Conservation (phyloP, 2,113 vertebrate genomes). For the Piliocolobus tephrosceles region DNA sequence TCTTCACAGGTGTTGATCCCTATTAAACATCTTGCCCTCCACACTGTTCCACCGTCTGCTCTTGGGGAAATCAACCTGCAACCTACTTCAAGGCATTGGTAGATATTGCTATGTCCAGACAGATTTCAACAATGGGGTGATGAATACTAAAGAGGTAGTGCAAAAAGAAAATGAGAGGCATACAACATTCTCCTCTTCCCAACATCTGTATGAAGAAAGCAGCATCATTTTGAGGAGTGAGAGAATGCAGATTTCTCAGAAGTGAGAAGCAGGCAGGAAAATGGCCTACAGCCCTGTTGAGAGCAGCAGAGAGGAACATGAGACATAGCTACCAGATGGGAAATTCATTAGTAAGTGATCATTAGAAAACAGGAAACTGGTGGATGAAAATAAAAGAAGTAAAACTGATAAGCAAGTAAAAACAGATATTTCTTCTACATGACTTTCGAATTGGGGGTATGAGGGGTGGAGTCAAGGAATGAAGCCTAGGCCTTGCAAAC, state of each 20-base stretch:
- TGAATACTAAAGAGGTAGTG: background rate
- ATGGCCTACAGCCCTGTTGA: background rate
- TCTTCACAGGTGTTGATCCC: background rate
- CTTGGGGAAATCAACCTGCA: background rate
- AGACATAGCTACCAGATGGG: background rate
- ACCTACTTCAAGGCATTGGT: background rate
- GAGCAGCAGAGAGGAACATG: background rate
- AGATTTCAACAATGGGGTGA: background rate
- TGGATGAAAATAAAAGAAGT: background rate
- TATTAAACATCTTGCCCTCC: background rate
- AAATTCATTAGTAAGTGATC: background rate
- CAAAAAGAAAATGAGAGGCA: background rate
- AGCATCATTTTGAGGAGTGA: background rate
- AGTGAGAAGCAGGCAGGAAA: background rate
- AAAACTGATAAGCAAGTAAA: conserved; percentile 6
- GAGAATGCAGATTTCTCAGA: background rate
- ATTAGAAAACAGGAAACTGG: background rate
- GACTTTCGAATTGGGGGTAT: background rate
- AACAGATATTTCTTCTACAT: background rate
- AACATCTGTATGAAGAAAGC: background rate
- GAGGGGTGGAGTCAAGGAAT: background rate
- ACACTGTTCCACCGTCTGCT: background rate
- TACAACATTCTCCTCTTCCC: background rate
- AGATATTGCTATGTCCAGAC: background rate
- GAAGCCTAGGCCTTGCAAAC: background rate